Percentiles rank a stretch among this genome's conserved stretches.
These are phyloP conservation scores for Tetragonula carbonaria DNA, from an alignment of 2,888 invertebrate genomes.

Conservation along the genomic window DNA sequence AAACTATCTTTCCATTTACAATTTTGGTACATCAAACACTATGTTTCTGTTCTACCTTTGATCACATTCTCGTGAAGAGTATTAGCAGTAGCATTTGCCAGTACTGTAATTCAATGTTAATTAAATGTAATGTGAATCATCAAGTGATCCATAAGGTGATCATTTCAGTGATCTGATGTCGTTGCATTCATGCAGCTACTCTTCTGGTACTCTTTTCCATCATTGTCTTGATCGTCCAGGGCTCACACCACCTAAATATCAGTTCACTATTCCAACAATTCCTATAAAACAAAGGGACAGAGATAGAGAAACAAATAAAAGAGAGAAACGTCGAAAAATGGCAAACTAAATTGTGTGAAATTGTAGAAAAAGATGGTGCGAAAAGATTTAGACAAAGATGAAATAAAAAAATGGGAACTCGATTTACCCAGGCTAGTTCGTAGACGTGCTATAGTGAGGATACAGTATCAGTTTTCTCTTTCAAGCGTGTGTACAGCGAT, in stretches of 20 bases:
- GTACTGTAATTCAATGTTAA: too few relatives aligned
- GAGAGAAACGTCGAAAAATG: neutral
- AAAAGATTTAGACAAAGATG: neutral
- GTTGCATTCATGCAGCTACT: too few relatives aligned
- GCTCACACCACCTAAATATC: too few relatives aligned
- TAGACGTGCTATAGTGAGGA: slow-evolving; percentile 63
- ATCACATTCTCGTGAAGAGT: too few relatives aligned
- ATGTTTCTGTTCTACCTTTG: neutral
- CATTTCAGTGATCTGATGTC: too few relatives aligned
- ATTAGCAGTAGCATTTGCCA: too few relatives aligned
- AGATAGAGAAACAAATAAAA: too few relatives aligned
- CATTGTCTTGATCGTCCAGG: too few relatives aligned
- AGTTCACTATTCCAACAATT: neutral
- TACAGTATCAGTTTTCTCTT: slow-evolving; percentile 55
- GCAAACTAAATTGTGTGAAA: too few relatives aligned
- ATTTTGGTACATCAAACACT: neutral
- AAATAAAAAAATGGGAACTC: slow-evolving; percentile 12
- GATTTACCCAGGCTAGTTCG: slow-evolving; percentile 51
- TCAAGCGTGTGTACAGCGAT: slow-evolving; percentile 69
- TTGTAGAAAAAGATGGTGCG: neutral
- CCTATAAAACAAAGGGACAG: neutral
- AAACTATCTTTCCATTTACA: neutral
- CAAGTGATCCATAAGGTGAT: too few relatives aligned
- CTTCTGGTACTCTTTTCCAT: too few relatives aligned
- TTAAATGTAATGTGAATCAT: too few relatives aligned